A percentile compares a stretch with the other conserved stretches of the same genome.
These are phyloP conservation scores for Syngnathus scovelli DNA, from an alignment of 2,113 vertebrate species.

Conservation along the genomic window DNA sequence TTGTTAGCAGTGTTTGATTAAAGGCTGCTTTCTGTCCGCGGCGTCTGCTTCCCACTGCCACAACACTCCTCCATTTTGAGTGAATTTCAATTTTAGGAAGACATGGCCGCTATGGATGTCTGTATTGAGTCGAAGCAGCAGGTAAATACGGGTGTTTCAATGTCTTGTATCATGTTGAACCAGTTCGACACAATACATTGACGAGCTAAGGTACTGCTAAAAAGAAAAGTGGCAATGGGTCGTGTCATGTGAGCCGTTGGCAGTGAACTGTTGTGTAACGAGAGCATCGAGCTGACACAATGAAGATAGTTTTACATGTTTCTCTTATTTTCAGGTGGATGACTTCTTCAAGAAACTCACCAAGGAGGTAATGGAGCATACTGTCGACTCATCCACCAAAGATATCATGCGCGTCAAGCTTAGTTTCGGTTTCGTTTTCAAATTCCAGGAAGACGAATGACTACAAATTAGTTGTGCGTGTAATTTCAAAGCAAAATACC, in stretches of 20 bases:
- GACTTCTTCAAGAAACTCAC: slow-evolving; percentile 65
- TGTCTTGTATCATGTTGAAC: neutral
- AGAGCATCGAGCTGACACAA: neutral
- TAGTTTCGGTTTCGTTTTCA: no score
- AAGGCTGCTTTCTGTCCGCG: no score
- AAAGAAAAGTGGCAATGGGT: slow-evolving; percentile 1
- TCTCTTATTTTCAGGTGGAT: slow-evolving; percentile 59
- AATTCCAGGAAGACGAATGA: no score
- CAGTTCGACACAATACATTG: neutral
- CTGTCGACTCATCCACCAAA: neutral
- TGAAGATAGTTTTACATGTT: neutral
- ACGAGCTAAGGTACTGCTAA: neutral
- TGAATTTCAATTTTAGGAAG: neutral
- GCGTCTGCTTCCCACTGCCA: neutral
- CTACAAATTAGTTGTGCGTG: no score
- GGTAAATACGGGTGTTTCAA: slow-evolving; percentile 39
- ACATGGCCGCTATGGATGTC: slow-evolving; percentile 64
- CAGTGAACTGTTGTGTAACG: neutral
- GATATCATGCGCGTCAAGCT: neutral
- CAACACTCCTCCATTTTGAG: neutral
- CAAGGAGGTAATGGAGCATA: slow-evolving; percentile 59
- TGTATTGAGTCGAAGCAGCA: slow-evolving; percentile 64
- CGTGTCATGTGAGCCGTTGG: neutral
- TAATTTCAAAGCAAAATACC: no score
- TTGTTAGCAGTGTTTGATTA: no score